phyloP scores from a whole-genome alignment of 2,797 vertebrate species.

The Pteronotus mesoamericanus region DNA sequence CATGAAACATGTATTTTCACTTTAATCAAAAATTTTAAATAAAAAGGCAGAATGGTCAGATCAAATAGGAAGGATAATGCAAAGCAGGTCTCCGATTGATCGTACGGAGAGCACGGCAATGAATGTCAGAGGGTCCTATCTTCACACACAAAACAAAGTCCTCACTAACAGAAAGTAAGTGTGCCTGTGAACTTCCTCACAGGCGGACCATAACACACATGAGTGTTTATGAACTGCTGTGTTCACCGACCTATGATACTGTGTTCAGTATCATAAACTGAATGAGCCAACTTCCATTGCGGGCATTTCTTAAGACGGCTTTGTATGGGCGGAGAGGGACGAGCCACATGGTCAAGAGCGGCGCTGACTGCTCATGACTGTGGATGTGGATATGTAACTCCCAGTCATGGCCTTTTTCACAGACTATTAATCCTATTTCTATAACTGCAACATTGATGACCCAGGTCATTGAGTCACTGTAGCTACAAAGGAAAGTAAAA shows the following conservation, averaged over 20 bases:
- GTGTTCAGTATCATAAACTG: not conserved
- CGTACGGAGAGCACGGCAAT: not conserved
- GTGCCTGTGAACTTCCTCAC: not conserved
- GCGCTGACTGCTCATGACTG: not conserved
- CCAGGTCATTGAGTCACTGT: not conserved
- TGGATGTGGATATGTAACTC: not conserved
- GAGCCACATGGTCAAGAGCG: not conserved
- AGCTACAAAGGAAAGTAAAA: not conserved
- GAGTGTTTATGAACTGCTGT: accelerated
- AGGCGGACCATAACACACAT: not conserved
- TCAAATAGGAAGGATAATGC: not conserved
- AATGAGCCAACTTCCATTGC: not conserved
- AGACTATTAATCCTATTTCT: not conserved
- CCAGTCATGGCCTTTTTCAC: not conserved
- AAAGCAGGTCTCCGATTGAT: not conserved
- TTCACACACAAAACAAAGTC: not conserved
- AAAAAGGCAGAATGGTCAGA: not conserved
- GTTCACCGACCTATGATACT: not conserved
- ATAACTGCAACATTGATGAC: not conserved
- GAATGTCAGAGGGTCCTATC: not conserved
- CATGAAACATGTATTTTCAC: not conserved
- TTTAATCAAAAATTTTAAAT: not conserved
- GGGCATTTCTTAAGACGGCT: not conserved
- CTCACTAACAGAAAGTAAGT: not conserved
- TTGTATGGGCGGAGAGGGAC: not conserved